phyloP scores from a whole-genome alignment of 2,797 vertebrate genomes.

The Enteromius viviparus region DNA sequence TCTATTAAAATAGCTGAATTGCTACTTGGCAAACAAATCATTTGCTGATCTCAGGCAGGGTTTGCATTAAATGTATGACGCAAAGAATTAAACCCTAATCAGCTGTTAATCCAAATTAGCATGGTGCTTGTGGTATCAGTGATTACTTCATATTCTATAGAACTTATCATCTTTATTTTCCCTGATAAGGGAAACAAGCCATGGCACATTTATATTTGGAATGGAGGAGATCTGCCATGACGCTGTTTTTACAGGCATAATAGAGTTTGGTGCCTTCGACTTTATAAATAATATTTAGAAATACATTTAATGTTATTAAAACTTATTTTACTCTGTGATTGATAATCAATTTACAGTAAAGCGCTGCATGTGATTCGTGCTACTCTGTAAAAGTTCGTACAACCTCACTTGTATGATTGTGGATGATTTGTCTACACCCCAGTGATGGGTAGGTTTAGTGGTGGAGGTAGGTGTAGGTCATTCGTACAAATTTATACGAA shows the following conservation, averaged over 20 bases:
- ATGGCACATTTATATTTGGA: background rate
- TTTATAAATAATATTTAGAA: background rate
- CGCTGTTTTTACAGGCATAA: background rate
- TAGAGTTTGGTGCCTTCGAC: background rate
- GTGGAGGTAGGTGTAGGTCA: no score
- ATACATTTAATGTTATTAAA: background rate
- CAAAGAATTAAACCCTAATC: constrained; percentile 57
- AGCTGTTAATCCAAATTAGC: constrained; percentile 61
- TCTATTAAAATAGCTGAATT: constrained; percentile 41
- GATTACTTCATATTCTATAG: background rate
- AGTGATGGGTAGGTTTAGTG: no score
- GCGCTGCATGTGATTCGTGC: background rate
- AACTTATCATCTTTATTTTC: constrained; percentile 5
- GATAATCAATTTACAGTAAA: background rate
- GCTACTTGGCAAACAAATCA: constrained; percentile 26
- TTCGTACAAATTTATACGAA: no score
- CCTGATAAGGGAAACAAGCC: constrained; percentile 19
- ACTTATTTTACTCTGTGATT: background rate
- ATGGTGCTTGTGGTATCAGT: constrained; percentile 57
- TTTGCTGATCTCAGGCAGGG: constrained; percentile 39
- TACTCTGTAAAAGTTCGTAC: no score
- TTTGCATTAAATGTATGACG: constrained; percentile 55
- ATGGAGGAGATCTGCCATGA: constrained; percentile 15
- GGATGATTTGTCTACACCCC: no score
- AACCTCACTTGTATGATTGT: no score